Conservation (phyloP, 2,113 vertebrate species). For the Gnathonemus echidnorhynchus region DNA sequence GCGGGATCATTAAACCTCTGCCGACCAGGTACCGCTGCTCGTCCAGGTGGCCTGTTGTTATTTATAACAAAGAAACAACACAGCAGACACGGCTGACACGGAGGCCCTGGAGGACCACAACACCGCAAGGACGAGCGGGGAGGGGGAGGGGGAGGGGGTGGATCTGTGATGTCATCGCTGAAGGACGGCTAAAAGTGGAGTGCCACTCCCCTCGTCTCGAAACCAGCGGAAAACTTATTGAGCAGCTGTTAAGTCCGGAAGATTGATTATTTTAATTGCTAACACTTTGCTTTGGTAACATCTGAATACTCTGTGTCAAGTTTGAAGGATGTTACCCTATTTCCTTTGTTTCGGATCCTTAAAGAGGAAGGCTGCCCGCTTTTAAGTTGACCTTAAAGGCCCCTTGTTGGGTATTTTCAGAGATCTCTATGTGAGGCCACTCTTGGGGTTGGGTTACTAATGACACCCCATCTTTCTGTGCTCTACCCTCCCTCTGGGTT, state of each 20-base stretch:
- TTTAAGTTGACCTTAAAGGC: constrained; percentile 14
- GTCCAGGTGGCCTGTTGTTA: constrained; percentile 99
- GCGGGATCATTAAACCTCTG: constrained; percentile 91
- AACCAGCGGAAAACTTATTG: constrained; percentile 81
- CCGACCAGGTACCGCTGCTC: constrained; percentile 69
- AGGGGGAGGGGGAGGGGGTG: constrained; percentile 58
- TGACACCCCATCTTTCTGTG: constrained; percentile 39
- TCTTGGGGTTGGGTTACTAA: constrained; percentile 37
- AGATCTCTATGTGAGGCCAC: constrained; percentile 14
- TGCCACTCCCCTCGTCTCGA: constrained; percentile 48
- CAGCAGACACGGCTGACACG: constrained; percentile 80
- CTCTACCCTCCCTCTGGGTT: constrained; percentile 50
- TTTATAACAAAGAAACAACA: constrained; percentile 97
- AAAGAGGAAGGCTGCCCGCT: constrained; percentile 36
- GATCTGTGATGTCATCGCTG: constrained; percentile 72
- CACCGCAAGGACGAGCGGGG: constrained; percentile 56
- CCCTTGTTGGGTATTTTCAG: constrained; percentile 35
- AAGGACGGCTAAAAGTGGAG: constrained; percentile 90
- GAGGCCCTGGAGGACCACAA: constrained; percentile 70
- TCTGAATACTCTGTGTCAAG: constrained; percentile 83
- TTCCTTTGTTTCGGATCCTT: constrained; percentile 43
- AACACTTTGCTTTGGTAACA: constrained; percentile 86
- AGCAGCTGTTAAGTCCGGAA: constrained; percentile 93
- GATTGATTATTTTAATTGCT: constrained; percentile 99
- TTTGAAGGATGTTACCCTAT: constrained; percentile 66